phyloP scores from a whole-genome alignment of 2,797 vertebrate genomes.

The Psittacula derbiana region DNA sequence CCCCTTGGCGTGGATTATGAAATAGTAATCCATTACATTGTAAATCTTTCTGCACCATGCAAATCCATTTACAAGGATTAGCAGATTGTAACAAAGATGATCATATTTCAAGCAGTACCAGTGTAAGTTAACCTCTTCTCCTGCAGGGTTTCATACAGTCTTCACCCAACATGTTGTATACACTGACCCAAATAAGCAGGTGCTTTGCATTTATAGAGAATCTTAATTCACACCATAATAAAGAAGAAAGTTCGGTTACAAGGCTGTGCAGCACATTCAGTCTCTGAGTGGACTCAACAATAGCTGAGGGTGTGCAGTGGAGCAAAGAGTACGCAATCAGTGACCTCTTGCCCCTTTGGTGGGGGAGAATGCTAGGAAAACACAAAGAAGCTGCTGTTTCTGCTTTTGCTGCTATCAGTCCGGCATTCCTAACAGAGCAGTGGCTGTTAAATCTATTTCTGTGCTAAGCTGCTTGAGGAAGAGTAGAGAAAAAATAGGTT shows the following conservation, averaged over 20 bases:
- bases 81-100: slow-evolving; percentile 28
- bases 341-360: background rate
- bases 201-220: slow-evolving; percentile 14
- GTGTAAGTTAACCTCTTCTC: background rate
- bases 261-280: background rate
- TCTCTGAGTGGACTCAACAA: background rate
- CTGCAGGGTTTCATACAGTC: background rate
- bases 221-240: background rate
- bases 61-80: slow-evolving; percentile 63
- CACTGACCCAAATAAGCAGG: background rate
- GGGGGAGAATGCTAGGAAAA: background rate
- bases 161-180: rapidly evolving
- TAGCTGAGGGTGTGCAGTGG: slow-evolving; percentile 31
- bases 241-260: background rate
- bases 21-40: slow-evolving; percentile 52
- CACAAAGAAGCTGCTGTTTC: slow-evolving; percentile 62
- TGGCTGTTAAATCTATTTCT: background rate
- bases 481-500: background rate
- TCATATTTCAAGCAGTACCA: background rate
- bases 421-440: background rate
- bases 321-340: slow-evolving; percentile 55
- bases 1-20: slow-evolving; percentile 16
- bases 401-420: slow-evolving; percentile 33
- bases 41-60: slow-evolving; percentile 40
- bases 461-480: background rate